Percentiles rank a stretch among this genome's conserved stretches.
Conservation (phyloP, 2,888 invertebrate genomes). For the Achlya flavicornis region DNA sequence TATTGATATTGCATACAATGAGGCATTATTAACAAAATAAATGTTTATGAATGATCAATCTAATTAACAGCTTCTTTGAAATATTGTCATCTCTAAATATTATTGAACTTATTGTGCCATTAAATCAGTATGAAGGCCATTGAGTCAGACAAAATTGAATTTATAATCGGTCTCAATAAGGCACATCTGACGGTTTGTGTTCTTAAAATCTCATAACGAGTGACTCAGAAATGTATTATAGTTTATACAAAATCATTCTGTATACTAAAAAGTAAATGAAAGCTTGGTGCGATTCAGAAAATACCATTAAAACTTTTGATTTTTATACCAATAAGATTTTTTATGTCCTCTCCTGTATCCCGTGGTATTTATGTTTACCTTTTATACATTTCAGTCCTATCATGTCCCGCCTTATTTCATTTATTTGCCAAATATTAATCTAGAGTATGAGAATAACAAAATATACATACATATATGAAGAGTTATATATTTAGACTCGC, state of each 20-base stretch:
- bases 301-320: conserved; percentile 85
- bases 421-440: too few relatives aligned
- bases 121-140: conserved; percentile 58
- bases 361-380: conserved; percentile 19
- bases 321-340: conserved; percentile 82
- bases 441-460: too few relatives aligned
- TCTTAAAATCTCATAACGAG: conserved; percentile 62
- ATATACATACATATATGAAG: too few relatives aligned
- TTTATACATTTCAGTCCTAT: conserved; percentile 1
- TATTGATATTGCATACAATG: conserved; percentile 54
- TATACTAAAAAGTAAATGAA: conserved; percentile 84
- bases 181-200: conserved; percentile 67
- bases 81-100: too few relatives aligned
- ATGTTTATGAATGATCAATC: conserved; percentile 35
- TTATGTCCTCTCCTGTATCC: conserved; percentile 46
- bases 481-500: too few relatives aligned
- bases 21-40: conserved; percentile 39
- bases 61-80: conserved; percentile 24
- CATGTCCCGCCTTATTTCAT: not conserved
- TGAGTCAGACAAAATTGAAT: conserved; percentile 80
- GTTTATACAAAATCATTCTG: conserved; percentile 81
- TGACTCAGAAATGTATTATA: conserved; percentile 76
- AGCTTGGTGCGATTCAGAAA: conserved; percentile 84
- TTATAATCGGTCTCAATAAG: conserved; percentile 65
- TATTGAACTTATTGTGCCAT: conserved; percentile 69